These are phyloP conservation scores for Lithobius niger DNA, from an alignment of 1,140 invertebrate genomes.

Conservation along the genomic window DNA sequence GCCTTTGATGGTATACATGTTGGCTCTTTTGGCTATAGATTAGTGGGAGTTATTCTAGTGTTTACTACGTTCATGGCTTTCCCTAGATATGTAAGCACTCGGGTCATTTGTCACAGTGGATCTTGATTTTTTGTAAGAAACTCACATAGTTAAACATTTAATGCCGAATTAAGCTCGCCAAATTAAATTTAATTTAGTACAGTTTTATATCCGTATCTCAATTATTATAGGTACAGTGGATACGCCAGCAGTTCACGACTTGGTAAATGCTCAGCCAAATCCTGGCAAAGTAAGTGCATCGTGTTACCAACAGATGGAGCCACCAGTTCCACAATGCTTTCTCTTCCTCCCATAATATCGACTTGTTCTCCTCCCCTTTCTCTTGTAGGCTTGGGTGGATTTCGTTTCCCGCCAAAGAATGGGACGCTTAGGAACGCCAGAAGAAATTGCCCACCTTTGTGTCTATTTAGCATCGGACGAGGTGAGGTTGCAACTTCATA, in stretches of 20 bases:
- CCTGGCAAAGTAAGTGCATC: conserved; percentile 21
- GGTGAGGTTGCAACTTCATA: too few relatives aligned
- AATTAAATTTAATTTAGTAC: too few relatives aligned
- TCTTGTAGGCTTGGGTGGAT: conserved; percentile 25
- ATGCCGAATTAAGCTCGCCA: too few relatives aligned
- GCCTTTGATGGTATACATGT: too few relatives aligned
- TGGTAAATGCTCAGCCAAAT: conserved; percentile 25
- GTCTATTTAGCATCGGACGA: conserved; percentile 35
- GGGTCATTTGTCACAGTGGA: too few relatives aligned
- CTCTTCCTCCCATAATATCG: not conserved
- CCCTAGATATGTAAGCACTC: too few relatives aligned
- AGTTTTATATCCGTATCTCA: conserved; percentile 13
- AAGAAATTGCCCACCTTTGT: conserved; percentile 33
- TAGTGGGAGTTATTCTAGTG: too few relatives aligned
- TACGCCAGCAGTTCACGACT: conserved; percentile 26
- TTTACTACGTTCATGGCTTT: too few relatives aligned
- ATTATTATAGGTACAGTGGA: conserved; percentile 26
- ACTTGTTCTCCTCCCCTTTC: not conserved
- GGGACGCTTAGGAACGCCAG: conserved; percentile 32
- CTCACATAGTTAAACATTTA: too few relatives aligned
- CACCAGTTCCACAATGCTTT: too few relatives aligned
- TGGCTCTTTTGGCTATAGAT: too few relatives aligned
- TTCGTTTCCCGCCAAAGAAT: conserved; percentile 31
- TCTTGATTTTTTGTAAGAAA: too few relatives aligned
- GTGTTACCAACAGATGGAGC: not conserved